Base-by-base conservation (phyloP, 2,797 vertebrate species). In the Argya squamiceps region DNA sequence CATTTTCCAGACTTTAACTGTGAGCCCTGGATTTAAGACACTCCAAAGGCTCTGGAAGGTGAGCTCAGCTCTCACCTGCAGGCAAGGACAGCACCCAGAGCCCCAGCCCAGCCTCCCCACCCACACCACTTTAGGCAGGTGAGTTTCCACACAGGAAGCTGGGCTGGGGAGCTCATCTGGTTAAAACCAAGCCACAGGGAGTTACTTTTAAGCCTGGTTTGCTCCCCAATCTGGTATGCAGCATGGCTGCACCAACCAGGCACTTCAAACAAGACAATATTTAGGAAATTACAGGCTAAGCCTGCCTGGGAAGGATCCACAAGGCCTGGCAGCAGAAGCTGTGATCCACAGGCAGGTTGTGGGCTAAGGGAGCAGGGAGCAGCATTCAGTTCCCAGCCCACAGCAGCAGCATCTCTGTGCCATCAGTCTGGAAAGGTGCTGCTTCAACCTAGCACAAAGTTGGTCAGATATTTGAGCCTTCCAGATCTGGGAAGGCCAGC, bases 271-370 rank as follows among this genome's bases (percentile, higher is more conserved):
- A 63, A 59, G 59, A 83, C 91, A 87, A 44, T 29, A 70, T 29
- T 70, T 39, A 82, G 50, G 58, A 95, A 93, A 91, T 92, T 83
- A 89, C 82, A 93, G 53, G 34, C 44, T 80, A 80, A 83, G 60
- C 24, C 41, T 60, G 37, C 1, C 0, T 3, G 9, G 44, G 79
- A 30, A 89, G 5, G 64, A 49, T 44, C 77, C 59, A 36, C 41
- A 81, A 32, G 39, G 53, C 63, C 71, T 21, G 24, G 41, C 49
- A 92, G 7, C 34, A 71, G 32, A 30, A 68, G 32, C 59, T 63
- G n/a, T 0, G 3, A 88, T 53, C 81, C 67, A 64, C 50, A 71
- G 41, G 69, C 69, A 75, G 77, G n/a, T 11, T 85, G 68, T 21
- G 2, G 15, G 29, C 64, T 73, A 74, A 65, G 50, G 37, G 9